These are phyloP conservation scores for Carlito syrichta DNA, from an alignment of 2,113 vertebrate genomes.

Conservation along the genomic window DNA sequence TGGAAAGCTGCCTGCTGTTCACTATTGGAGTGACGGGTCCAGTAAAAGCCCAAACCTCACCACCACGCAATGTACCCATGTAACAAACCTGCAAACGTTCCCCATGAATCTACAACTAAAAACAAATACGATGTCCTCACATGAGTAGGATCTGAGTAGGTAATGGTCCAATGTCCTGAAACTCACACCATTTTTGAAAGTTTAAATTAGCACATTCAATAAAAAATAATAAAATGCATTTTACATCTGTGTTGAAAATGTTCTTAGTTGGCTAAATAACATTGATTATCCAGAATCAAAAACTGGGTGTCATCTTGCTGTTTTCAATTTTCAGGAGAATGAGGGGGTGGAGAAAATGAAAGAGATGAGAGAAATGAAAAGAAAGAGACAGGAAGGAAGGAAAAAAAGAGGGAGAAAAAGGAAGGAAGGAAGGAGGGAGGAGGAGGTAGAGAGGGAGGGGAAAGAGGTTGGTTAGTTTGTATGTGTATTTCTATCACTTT, in stretches of 20 bases:
- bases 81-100: too few species aligned
- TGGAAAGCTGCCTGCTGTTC: too few species aligned
- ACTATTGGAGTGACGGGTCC: too few species aligned
- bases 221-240: background rate
- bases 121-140: too few species aligned
- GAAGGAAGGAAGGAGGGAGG: too few species aligned
- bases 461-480: background rate
- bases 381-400: accelerated
- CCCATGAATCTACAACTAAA: too few species aligned
- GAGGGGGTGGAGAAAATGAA: background rate
- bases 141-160: background rate
- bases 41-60: too few species aligned
- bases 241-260: background rate
- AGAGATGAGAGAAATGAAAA: accelerated
- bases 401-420: too few species aligned
- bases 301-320: background rate
- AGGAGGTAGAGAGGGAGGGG: too few species aligned
- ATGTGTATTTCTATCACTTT: background rate
- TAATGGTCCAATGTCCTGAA: background rate
- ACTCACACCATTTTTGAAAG: background rate
- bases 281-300: background rate
- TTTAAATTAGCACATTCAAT: background rate
- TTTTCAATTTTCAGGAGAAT: background rate
- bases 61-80: too few species aligned
- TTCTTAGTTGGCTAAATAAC: background rate